Conservation (phyloP, 2,113 vertebrate species). For the Sorex araneus region DNA sequence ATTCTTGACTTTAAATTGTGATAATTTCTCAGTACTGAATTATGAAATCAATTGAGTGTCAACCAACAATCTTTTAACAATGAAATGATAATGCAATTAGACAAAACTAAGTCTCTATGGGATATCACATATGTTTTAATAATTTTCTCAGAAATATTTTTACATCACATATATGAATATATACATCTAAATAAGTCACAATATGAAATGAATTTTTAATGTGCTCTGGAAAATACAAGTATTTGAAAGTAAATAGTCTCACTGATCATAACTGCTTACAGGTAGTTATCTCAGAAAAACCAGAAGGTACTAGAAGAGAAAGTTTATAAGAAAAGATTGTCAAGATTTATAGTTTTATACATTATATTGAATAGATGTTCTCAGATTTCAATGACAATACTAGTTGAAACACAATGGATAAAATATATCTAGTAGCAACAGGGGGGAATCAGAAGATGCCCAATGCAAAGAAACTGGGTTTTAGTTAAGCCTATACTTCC, state of each 20-base stretch:
- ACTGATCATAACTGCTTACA: background rate
- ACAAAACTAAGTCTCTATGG: background rate
- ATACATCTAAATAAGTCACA: background rate
- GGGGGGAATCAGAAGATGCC: background rate
- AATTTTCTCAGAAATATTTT: background rate
- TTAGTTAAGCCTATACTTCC: slow-evolving; percentile 9
- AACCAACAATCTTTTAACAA: slow-evolving; percentile 25
- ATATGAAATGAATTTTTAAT: background rate
- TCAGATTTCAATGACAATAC: slow-evolving; percentile 18
- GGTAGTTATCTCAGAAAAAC: background rate
- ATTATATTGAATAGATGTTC: background rate
- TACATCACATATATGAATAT: background rate
- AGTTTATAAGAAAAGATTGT: background rate
- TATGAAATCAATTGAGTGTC: background rate
- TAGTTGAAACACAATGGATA: background rate
- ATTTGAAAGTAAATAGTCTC: background rate
- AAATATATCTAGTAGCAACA: background rate
- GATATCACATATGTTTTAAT: background rate
- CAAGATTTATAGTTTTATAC: background rate
- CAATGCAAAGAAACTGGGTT: background rate
- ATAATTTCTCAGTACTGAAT: slow-evolving; percentile 12
- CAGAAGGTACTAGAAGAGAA: background rate
- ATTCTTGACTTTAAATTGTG: too few species aligned
- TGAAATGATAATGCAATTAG: background rate
- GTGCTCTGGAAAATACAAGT: background rate